Base-by-base conservation (phyloP, 35 echinoderm and acorn worm species). In the Patiria miniata region DNA sequence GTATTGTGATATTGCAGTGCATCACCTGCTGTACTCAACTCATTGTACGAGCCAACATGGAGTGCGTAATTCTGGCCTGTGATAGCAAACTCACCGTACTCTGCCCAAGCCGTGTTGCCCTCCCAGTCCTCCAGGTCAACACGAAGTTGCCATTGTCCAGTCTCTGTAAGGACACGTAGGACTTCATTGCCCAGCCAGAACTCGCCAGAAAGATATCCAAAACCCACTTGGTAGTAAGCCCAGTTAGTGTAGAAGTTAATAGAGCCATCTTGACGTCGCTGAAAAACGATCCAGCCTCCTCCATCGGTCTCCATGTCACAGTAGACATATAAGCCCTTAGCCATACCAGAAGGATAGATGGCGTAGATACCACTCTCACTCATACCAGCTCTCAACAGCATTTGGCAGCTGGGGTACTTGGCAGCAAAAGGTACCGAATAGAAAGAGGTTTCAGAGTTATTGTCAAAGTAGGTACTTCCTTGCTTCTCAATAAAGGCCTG, bases 111-210 rank as follows among this genome's bases (percentile, higher is more conserved):
- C 22, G 53, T 84, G 10, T 17, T 15, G 30, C 56, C 52, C 32
- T 84, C 52, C 82, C 82, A 84, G 32, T 86, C 84, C 37, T 37
- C 59, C 36, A 86, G 26, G 28, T 68, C 60, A 1, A 86, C 60
- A 9, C 84, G 36, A 26, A 86, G 36, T 15, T 58, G 37, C 39
- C 68, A 86, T 17, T 69, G 57, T 17, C 84, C 61, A 9, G 60
- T 39, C 18, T 40, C 68, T 37, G 85, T 78, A n/a, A 87, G 76
- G 37, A 69, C 56, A 29, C 18, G 65, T 15, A 73, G 65, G 8
- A 30, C 34, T 26, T 82, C 79, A 29, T 89, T 89, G 14, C 87
- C 87, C 7, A 89, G 78, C 87, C 87, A 89, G 32, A 81, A 78
- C 39, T 89, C 87, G 34, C 51, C 79, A 36, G 30, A 78, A 21